Conservation (phyloP, 2,797 vertebrate species). For the Rhinogobio ventralis region DNA sequence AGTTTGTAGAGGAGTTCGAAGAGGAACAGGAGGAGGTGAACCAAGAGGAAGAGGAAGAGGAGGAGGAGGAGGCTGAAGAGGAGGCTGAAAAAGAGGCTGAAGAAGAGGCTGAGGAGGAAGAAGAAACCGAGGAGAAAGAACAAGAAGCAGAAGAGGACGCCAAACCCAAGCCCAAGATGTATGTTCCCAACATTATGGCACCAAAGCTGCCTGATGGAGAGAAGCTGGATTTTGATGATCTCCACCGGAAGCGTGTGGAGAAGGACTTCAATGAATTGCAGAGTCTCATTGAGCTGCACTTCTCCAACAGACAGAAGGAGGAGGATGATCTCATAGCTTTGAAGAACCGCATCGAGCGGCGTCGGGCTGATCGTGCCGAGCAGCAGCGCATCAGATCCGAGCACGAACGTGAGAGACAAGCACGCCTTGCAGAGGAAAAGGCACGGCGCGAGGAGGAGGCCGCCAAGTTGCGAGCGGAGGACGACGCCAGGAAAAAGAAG, state of each 20-base stretch:
- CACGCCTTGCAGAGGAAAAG: slow-evolving; percentile 72
- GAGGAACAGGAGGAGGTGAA: slow-evolving; percentile 47
- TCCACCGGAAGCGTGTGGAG: slow-evolving; percentile 82
- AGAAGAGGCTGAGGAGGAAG: slow-evolving; percentile 51
- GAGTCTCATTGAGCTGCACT: slow-evolving; percentile 80
- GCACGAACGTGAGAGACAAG: slow-evolving; percentile 74
- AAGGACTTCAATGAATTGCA: slow-evolving; percentile 85
- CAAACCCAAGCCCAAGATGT: slow-evolving; percentile 73
- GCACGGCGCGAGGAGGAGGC: slow-evolving; percentile 78
- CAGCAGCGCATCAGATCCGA: slow-evolving; percentile 77
- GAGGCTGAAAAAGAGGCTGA: slow-evolving; percentile 47
- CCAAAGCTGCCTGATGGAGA: slow-evolving; percentile 84
- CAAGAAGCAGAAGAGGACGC: slow-evolving; percentile 65
- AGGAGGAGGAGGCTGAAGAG: slow-evolving; percentile 3
- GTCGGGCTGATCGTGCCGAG: slow-evolving; percentile 77
- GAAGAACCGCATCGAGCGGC: slow-evolving; percentile 77
- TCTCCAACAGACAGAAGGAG: slow-evolving; percentile 81
- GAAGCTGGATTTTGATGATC: slow-evolving; percentile 83
- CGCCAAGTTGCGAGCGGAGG: slow-evolving; percentile 76
- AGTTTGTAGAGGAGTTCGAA: slow-evolving; percentile 74
- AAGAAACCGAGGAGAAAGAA: slow-evolving; percentile 52
- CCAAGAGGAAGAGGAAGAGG: slow-evolving; percentile 39
- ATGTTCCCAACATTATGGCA: slow-evolving; percentile 76
- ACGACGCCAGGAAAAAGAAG: slow-evolving; percentile 83
- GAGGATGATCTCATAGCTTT: slow-evolving; percentile 80